Conservation (phyloP, 1,140 invertebrate species). For the Micrasema longulum region DNA sequence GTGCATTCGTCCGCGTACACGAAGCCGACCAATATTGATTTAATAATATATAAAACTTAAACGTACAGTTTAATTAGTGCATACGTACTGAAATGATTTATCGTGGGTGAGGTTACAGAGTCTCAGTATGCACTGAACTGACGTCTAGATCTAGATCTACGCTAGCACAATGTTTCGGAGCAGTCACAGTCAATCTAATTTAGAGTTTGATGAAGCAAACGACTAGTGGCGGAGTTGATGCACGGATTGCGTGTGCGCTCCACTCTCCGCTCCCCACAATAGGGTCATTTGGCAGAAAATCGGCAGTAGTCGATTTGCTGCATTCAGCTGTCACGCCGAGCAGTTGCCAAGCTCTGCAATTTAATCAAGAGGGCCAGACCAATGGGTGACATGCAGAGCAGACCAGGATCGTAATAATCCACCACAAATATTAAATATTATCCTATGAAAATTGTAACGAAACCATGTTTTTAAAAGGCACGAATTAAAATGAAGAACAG, state of each 20-base stretch:
- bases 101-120: background rate
- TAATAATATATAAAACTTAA: background rate
- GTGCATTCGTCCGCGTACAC: too few relatives aligned
- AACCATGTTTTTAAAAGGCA: too few relatives aligned
- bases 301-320: constrained; percentile 21
- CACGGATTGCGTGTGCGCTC: constrained; percentile 13
- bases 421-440: too few relatives aligned
- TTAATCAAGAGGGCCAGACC: background rate
- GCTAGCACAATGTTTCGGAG: constrained; percentile 4
- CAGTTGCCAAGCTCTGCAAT: constrained; percentile 16
- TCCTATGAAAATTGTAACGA: too few relatives aligned
- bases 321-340: constrained; percentile 30
- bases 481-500: too few relatives aligned
- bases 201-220: background rate
- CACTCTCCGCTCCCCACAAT: constrained; percentile 3
- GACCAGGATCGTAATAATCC: background rate
- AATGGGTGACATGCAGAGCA: background rate
- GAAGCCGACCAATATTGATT: background rate
- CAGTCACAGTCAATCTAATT: constrained; percentile 12
- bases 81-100: background rate
- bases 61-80: background rate
- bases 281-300: constrained; percentile 26
- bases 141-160: background rate
- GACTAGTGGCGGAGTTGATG: background rate
- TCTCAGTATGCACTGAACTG: background rate